These are phyloP conservation scores for Toxotes lorentzi DNA, from an alignment of 2,797 vertebrate species.

Conservation along the genomic window DNA sequence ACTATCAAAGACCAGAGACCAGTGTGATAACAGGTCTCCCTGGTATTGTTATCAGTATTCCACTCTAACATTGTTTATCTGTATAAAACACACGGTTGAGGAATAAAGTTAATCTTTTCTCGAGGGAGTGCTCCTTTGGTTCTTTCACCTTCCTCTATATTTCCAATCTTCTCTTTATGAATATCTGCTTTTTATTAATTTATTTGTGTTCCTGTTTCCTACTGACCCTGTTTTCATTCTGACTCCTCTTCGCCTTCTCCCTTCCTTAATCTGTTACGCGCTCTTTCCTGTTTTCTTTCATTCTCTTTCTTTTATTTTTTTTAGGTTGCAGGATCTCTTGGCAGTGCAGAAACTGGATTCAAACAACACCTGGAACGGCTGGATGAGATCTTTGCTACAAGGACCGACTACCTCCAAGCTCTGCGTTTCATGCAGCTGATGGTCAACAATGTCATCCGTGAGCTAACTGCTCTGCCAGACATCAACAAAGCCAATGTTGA, in stretches of 20 bases:
- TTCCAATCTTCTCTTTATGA: conserved; percentile 53
- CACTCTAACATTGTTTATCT: conserved; percentile 69
- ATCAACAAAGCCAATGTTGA: conserved; percentile 82
- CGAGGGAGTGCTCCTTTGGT: conserved; percentile 40
- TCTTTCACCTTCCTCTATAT: conserved; percentile 49
- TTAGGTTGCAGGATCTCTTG: conserved; percentile 86
- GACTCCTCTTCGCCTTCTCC: neutral
- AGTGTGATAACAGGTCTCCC: conserved; percentile 69
- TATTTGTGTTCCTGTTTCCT: conserved; percentile 41
- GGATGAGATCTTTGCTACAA: conserved; percentile 90
- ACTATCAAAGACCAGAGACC: conserved; percentile 68
- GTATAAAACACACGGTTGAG: conserved; percentile 65
- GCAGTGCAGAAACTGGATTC: conserved; percentile 84
- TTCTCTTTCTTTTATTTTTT: conserved; percentile 1
- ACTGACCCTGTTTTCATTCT: conserved; percentile 39
- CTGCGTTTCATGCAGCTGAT: conserved; percentile 90
- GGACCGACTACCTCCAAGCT: conserved; percentile 88
- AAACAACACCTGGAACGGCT: conserved; percentile 90
- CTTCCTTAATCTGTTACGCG: neutral
- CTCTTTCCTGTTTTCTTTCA: conserved; percentile 8
- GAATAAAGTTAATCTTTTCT: conserved; percentile 61
- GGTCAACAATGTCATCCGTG: conserved; percentile 84
- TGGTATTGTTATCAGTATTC: conserved; percentile 71
- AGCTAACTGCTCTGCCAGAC: conserved; percentile 88
- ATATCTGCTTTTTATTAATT: conserved; percentile 44